Conservation (phyloP, 2,888 invertebrate genomes). For the Brachycybe producta region DNA sequence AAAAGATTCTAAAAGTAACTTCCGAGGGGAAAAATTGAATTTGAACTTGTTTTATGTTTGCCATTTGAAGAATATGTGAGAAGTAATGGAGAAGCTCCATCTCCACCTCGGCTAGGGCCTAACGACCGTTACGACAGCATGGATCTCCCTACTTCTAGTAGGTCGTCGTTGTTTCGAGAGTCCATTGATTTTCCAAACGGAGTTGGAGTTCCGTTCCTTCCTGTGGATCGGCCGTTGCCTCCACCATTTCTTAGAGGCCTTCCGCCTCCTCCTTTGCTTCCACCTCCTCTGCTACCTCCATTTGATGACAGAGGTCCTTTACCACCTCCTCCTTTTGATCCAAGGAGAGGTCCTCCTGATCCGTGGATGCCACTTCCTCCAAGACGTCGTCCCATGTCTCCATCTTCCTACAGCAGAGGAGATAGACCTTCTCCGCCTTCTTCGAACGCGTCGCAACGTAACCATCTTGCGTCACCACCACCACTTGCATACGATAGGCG, state of each 20-base stretch:
- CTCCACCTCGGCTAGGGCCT: background rate
- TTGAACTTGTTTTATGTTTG: background rate
- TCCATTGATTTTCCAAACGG: background rate
- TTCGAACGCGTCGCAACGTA: too few species aligned
- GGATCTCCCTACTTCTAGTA: constrained; percentile 12
- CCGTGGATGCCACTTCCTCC: background rate
- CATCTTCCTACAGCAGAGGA: too few species aligned
- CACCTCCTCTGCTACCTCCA: constrained; percentile 4
- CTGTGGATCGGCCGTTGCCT: constrained; percentile 9
- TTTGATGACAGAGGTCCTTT: background rate
- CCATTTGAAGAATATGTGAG: background rate
- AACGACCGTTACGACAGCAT: constrained; percentile 7
- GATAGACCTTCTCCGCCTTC: too few species aligned
- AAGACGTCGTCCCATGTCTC: too few species aligned
- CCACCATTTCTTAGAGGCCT: constrained; percentile 2
- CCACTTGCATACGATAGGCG: too few species aligned
- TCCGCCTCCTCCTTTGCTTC: background rate
- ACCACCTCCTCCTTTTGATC: constrained; percentile 1
- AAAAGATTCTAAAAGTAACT: background rate
- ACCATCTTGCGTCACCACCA: too few species aligned
- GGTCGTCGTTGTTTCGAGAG: constrained; percentile 8
- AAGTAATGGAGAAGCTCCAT: constrained; percentile 7
- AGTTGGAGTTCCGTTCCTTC: background rate
- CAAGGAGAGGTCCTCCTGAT: constrained; percentile 2
- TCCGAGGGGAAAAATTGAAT: too few species aligned